Percentiles rank a stretch among this genome's conserved stretches.
Conservation (phyloP, 35 echinoderm and acorn worm genomes). For the Amphiura filiformis region DNA sequence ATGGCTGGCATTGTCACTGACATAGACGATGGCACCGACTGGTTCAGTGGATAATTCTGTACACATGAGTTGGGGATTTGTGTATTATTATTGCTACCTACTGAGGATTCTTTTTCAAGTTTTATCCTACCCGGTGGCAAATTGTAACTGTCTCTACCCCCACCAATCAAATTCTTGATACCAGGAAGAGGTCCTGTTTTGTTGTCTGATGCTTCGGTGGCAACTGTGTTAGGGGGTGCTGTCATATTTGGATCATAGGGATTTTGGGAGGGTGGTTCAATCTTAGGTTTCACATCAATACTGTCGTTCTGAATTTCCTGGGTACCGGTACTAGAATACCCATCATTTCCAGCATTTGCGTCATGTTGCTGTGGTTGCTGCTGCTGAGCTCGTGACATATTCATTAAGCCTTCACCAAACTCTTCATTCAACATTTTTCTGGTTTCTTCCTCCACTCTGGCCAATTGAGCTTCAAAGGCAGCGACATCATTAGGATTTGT, state of each 20-base stretch:
- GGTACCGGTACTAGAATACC: neutral
- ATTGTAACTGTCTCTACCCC: neutral
- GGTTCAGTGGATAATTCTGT: neutral
- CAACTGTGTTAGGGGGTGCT: conserved; percentile 59
- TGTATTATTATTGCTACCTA: neutral
- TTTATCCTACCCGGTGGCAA: neutral
- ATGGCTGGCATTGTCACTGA: neutral
- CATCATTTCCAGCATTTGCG: neutral
- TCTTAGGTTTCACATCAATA: conserved; percentile 18
- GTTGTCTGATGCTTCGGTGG: conserved; percentile 33
- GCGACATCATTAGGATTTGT: neutral
- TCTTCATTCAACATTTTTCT: neutral
- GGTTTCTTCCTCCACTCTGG: neutral
- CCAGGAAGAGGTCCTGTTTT: conserved; percentile 57
- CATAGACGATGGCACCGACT: neutral
- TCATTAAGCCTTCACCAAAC: neutral
- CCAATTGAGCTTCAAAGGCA: neutral
- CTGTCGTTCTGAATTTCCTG: neutral
- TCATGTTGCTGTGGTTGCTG: conserved; percentile 7
- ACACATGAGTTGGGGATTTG: neutral
- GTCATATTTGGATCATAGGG: conserved; percentile 58
- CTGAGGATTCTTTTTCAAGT: neutral
- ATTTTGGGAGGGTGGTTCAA: conserved; percentile 1
- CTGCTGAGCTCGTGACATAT: neutral
- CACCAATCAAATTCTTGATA: conserved; percentile 11